These are phyloP conservation scores for Coracopsis vasa DNA, from an alignment of 2,113 vertebrate genomes.

Conservation along the genomic window DNA sequence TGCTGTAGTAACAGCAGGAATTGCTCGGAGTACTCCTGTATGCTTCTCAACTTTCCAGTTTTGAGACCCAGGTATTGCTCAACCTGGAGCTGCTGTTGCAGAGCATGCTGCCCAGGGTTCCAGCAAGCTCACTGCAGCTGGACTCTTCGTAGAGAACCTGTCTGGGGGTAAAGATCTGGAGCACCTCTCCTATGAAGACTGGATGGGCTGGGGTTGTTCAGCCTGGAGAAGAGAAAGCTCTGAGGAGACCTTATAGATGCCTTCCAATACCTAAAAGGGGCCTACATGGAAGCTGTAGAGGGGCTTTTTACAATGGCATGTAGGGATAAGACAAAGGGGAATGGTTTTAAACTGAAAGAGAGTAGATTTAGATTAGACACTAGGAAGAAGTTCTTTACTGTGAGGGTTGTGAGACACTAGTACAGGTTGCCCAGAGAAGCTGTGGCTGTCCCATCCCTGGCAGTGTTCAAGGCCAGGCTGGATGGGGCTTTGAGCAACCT, in stretches of 20 bases:
- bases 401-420: background rate
- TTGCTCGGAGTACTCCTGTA: background rate
- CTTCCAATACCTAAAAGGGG: background rate
- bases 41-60: background rate
- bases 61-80: background rate
- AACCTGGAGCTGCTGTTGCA: background rate
- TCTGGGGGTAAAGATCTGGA: background rate
- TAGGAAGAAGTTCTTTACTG: background rate
- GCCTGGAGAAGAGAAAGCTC: background rate
- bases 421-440: background rate
- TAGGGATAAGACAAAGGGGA: background rate
- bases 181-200: background rate
- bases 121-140: background rate
- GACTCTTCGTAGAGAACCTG: rapidly evolving
- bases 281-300: background rate
- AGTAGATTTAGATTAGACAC: background rate
- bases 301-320: background rate
- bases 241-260: background rate
- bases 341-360: background rate
- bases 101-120: background rate
- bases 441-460: background rate
- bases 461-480: background rate
- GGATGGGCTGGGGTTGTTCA: background rate
- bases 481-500: background rate
- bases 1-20: background rate